A percentile compares a stretch with the other conserved stretches of the same genome.
Evolutionary conservation across 1,140 invertebrate genomes (phyloP).

Genomic region (Himalopsyche phryganea): DNA sequence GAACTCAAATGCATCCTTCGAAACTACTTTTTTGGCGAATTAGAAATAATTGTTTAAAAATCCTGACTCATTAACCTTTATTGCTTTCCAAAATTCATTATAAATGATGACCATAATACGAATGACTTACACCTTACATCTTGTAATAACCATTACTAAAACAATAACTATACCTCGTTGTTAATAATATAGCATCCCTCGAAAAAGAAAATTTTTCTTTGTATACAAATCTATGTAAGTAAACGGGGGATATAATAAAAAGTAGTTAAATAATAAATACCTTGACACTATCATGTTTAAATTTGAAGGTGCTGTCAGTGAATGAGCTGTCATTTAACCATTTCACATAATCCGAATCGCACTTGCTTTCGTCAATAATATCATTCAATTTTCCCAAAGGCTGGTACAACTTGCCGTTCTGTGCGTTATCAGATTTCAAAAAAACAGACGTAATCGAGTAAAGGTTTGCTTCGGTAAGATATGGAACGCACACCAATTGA

Average conservation of each 20-base stretch:
- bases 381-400: slow-evolving; percentile 46
- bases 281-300: slow-evolving; percentile 53
- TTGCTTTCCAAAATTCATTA: too few relatives aligned
- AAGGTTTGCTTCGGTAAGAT: slow-evolving; percentile 49
- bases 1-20: too few relatives aligned
- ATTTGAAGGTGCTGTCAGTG: slow-evolving; percentile 46
- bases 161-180: too few relatives aligned
- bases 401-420: slow-evolving; percentile 41
- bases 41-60: too few relatives aligned
- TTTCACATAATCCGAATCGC: slow-evolving; percentile 43
- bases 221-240: too few relatives aligned
- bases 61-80: too few relatives aligned
- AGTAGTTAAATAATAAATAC: slow-evolving; percentile 32
- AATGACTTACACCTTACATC: too few relatives aligned
- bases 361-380: slow-evolving; percentile 45
- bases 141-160: too few relatives aligned
- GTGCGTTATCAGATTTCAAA: slow-evolving; percentile 46
- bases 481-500: slow-evolving; percentile 49
- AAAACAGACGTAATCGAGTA: slow-evolving; percentile 49
- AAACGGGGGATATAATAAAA: neutral
- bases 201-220: too few relatives aligned
- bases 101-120: too few relatives aligned
- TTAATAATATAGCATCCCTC: too few relatives aligned
- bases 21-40: too few relatives aligned
- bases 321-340: slow-evolving; percentile 44